Conservation (phyloP, 2,797 vertebrate species). For the Sebastes nivosus region DNA sequence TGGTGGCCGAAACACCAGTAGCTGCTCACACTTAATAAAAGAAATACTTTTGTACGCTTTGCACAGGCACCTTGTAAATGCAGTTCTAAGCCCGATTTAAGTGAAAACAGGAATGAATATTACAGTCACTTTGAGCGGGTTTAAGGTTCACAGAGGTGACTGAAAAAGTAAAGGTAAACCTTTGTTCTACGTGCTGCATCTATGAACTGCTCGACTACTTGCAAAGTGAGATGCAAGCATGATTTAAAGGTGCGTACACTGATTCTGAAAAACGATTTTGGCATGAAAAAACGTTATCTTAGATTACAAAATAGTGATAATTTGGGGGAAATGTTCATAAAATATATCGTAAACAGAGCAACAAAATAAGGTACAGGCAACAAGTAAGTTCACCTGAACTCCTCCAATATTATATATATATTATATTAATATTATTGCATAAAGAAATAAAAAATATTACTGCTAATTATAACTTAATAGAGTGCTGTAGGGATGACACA, state of each 20-base stretch:
- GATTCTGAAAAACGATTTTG: not conserved
- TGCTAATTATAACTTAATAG: not conserved
- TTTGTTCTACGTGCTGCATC: not conserved
- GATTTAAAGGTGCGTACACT: not conserved
- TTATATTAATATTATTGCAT: not conserved
- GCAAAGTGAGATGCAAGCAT: not conserved
- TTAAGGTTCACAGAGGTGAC: slow-evolving; percentile 23
- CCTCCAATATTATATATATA: not conserved
- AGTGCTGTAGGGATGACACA: too few species aligned
- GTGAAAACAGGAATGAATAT: slow-evolving; percentile 78
- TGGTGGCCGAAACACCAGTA: slow-evolving; percentile 71
- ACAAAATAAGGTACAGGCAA: not conserved
- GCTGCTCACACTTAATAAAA: slow-evolving; percentile 79
- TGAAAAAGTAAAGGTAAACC: not conserved
- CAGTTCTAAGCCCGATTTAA: slow-evolving; percentile 66
- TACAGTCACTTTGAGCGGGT: slow-evolving; percentile 31
- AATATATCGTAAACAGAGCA: not conserved
- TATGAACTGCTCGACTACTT: not conserved
- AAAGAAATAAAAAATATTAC: not conserved
- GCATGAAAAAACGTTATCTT: not conserved
- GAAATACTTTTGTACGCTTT: slow-evolving; percentile 62
- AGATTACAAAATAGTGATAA: not conserved
- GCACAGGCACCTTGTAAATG: slow-evolving; percentile 74
- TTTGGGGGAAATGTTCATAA: not conserved
- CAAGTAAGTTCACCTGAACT: not conserved